Evolutionary conservation across 2,888 invertebrate genomes (phyloP).

Genomic region (Gortyna flavago): DNA sequence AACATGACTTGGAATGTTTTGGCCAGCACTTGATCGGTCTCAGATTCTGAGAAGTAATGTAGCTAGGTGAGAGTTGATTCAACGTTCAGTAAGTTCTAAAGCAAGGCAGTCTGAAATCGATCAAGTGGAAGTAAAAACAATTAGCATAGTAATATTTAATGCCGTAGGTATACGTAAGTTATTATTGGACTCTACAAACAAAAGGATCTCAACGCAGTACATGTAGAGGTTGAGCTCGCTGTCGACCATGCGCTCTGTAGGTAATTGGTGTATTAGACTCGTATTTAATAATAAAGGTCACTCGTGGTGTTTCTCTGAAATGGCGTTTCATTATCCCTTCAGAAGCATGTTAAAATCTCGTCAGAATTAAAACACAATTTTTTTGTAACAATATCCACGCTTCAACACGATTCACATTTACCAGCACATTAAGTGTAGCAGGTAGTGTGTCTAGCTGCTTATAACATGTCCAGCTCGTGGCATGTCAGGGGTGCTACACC

Average conservation of each 20-base stretch:
- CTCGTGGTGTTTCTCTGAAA: slow-evolving; percentile 9
- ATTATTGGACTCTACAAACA: slow-evolving; percentile 39
- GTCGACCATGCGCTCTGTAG: slow-evolving; percentile 16
- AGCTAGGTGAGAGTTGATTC: not conserved
- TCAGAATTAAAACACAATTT: not conserved
- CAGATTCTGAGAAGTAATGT: slow-evolving; percentile 1
- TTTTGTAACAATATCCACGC: not conserved
- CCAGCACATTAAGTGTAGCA: not conserved
- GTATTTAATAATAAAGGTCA: slow-evolving; percentile 33
- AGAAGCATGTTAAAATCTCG: not conserved
- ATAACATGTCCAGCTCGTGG: not conserved
- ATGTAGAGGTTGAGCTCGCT: slow-evolving; percentile 40
- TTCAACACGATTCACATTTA: not conserved
- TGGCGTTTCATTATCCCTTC: slow-evolving; percentile 25
- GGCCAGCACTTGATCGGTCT: slow-evolving; percentile 32
- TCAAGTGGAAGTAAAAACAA: slow-evolving; percentile 17
- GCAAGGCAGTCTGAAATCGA: slow-evolving; percentile 19
- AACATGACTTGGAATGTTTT: slow-evolving; percentile 53
- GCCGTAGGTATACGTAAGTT: slow-evolving; percentile 17
- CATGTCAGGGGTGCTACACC: too few relatives aligned
- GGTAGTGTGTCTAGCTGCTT: not conserved
- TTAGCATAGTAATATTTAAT: slow-evolving; percentile 51
- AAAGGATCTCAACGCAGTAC: slow-evolving; percentile 55
- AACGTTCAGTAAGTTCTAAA: slow-evolving; percentile 4
- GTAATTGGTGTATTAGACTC: not conserved